Evolutionary conservation across 2,888 invertebrate genomes (phyloP).

Genomic region (Sphaerophoria taeniata): DNA sequence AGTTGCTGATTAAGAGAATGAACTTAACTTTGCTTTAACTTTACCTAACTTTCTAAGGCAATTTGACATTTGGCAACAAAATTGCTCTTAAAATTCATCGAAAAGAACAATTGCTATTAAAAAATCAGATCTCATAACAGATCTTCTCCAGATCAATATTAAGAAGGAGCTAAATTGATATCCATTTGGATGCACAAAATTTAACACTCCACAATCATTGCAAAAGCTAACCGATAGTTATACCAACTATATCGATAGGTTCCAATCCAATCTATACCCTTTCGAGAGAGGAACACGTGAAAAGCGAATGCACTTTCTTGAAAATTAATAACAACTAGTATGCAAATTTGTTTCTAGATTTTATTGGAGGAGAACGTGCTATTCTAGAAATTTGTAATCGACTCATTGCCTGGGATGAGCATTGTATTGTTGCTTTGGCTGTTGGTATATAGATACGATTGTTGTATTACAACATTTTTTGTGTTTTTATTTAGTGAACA

Average conservation of each 20-base stretch:
- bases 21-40: too few relatives aligned
- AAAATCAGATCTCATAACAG: too few relatives aligned
- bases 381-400: slow-evolving; percentile 29
- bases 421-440: neutral
- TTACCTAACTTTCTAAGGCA: too few relatives aligned
- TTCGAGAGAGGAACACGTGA: slow-evolving; percentile 21
- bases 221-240: slow-evolving; percentile 1
- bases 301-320: slow-evolving; percentile 29
- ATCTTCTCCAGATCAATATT: too few relatives aligned
- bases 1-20: too few relatives aligned
- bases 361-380: neutral
- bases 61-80: too few relatives aligned
- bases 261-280: neutral
- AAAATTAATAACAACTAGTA: slow-evolving; percentile 3
- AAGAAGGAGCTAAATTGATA: too few relatives aligned
- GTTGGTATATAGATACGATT: neutral
- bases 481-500: neutral
- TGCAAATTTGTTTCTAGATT: neutral
- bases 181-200: too few relatives aligned
- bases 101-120: too few relatives aligned
- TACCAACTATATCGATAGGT: neutral
- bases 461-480: neutral
- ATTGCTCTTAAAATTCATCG: too few relatives aligned
- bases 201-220: slow-evolving; percentile 5
- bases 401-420: slow-evolving; percentile 27